Evolutionary conservation across 2,797 vertebrate species (phyloP).

Genomic region (Phalloptychus januarius): DNA sequence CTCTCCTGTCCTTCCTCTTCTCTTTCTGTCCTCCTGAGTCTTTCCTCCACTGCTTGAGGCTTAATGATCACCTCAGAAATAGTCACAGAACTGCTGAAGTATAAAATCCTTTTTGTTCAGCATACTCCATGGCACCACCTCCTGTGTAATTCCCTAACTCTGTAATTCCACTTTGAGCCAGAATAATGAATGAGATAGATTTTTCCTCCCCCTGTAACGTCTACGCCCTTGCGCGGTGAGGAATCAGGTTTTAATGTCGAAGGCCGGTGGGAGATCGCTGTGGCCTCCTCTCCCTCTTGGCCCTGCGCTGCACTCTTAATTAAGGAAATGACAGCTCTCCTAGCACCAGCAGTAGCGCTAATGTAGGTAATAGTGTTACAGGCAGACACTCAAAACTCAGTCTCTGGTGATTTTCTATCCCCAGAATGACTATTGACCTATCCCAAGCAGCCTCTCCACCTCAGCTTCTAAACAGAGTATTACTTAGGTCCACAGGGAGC

Average conservation of each 20-base stretch:
- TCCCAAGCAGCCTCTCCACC: slow-evolving; percentile 64
- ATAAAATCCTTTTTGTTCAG: slow-evolving; percentile 89
- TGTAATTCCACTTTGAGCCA: slow-evolving; percentile 84
- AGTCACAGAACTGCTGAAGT: slow-evolving; percentile 89
- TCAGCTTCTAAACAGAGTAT: slow-evolving; percentile 73
- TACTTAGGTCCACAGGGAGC: slow-evolving; percentile 73
- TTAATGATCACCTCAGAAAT: slow-evolving; percentile 84
- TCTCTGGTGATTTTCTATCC: slow-evolving; percentile 71
- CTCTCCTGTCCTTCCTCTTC: slow-evolving; percentile 24
- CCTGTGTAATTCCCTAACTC: slow-evolving; percentile 79
- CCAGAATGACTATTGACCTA: slow-evolving; percentile 73
- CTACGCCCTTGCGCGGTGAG: slow-evolving; percentile 41
- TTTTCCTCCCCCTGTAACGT: slow-evolving; percentile 63
- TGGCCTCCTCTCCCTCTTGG: slow-evolving; percentile 58
- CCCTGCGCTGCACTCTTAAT: slow-evolving; percentile 71
- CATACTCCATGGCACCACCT: slow-evolving; percentile 75
- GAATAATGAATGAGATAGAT: slow-evolving; percentile 88
- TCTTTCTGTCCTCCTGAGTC: slow-evolving; percentile 43
- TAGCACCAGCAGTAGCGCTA: slow-evolving; percentile 54
- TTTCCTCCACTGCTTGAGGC: slow-evolving; percentile 26
- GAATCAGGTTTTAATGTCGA: slow-evolving; percentile 61
- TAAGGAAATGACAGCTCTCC: slow-evolving; percentile 77
- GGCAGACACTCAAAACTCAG: slow-evolving; percentile 67
- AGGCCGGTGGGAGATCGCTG: slow-evolving; percentile 49
- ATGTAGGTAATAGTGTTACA: slow-evolving; percentile 76